These are phyloP conservation scores for Rhipidura dahli DNA, from an alignment of 2,113 vertebrate genomes.

Conservation along the genomic window DNA sequence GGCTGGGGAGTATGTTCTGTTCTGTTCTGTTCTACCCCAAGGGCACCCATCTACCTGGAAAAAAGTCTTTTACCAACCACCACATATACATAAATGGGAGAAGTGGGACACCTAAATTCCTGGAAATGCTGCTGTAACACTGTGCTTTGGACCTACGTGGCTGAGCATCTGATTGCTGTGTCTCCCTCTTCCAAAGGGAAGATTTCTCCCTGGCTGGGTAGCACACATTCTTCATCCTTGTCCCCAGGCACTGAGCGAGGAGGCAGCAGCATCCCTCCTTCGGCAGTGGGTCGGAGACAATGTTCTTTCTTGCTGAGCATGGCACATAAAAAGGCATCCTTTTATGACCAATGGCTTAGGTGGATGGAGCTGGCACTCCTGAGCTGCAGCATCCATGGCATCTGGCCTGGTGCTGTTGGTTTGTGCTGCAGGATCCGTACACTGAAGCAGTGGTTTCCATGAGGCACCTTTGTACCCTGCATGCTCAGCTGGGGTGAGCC, in stretches of 20 bases:
- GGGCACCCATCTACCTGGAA: neutral
- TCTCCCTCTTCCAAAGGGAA: neutral
- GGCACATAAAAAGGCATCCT: neutral
- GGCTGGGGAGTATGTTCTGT: neutral
- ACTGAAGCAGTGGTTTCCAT: fast-evolving
- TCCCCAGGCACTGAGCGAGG: neutral
- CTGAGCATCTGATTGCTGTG: fast-evolving
- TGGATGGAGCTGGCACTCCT: neutral
- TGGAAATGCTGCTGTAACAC: neutral
- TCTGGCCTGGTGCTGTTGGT: neutral
- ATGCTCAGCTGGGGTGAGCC: neutral
- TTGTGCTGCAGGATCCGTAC: neutral
- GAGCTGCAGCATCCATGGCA: neutral
- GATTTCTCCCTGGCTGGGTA: neutral
- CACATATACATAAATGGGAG: neutral
- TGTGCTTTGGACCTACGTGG: fast-evolving
- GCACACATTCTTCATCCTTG: fast-evolving
- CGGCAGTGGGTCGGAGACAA: fast-evolving
- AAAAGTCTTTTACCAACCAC: neutral
- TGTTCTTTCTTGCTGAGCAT: neutral
- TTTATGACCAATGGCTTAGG: neutral
- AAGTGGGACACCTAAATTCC: neutral
- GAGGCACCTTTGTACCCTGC: fast-evolving
- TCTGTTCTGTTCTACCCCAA: neutral
- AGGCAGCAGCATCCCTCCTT: neutral